Evolutionary conservation across 2,113 vertebrate genomes (phyloP), one percentile per base, ranked within the genome.

Genomic region (Lasiurus cinereus): DNA sequence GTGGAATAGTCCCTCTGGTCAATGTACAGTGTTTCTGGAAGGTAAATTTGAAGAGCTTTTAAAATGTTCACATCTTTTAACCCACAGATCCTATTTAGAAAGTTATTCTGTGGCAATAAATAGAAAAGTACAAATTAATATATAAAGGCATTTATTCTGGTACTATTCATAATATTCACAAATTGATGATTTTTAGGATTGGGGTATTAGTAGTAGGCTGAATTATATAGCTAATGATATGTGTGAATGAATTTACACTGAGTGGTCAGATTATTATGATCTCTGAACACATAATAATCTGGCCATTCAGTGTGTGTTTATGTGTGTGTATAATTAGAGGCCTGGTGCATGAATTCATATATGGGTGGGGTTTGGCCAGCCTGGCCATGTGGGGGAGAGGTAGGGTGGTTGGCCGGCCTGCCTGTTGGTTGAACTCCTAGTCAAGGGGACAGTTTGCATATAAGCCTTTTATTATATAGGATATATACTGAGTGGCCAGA

Each of bases 81-180:
- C 22, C 33, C 27, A 0, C 76, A 87, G 80, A 31, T 64, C 72
- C 11, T 74, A 31, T 46, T 14, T 70, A 77, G 39, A 48, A 69
- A 83, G 73, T 93, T 92, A 67, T 93, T 72, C 74, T 62, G 67
- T 80, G 48, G 52, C 62, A 95, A 36, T 76, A 74, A 91, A 19
- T 83, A 77, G 48, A 89, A 54, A 88, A 39, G 62, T 16, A 27
- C 13, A 77, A 43, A 70, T 86, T 80, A 39, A 54, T 83, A 62
- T 22, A 43, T 43, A 78, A 83, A 33, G 8, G 1, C 8, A 33
- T 76, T 90, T 43, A 56, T 11, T 39, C 1, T 12, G 52, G 2
- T 33, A 7, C 15, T 84, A n/a, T 76, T 91, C 72, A 89, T 70
- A 43, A 50, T 64, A 19, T 31, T 9, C 24, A 33, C 48, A 83